Evolutionary conservation across 2,888 invertebrate genomes (phyloP).

Genomic region (Amphipoea lucens): DNA sequence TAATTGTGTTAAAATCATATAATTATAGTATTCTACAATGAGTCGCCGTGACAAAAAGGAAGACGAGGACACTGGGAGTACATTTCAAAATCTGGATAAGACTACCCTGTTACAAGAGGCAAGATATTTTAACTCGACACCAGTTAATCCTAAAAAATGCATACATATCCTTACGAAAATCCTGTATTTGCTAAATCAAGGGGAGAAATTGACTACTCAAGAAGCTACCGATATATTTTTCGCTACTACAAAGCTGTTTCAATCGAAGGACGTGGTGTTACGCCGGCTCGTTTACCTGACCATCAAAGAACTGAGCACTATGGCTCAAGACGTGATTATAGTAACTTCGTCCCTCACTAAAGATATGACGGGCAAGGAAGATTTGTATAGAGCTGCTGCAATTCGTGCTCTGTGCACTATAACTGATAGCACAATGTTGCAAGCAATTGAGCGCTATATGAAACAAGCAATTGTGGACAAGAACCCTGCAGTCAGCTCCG

Average conservation of each 20-base stretch:
- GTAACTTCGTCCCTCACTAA: slow-evolving; percentile 98
- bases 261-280: slow-evolving; percentile 97
- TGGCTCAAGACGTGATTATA: slow-evolving; percentile 99
- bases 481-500: slow-evolving; percentile 97
- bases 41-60: slow-evolving; percentile 69
- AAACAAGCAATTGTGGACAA: slow-evolving; percentile 99
- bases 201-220: slow-evolving; percentile 95
- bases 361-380: slow-evolving; percentile 98
- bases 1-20: slow-evolving; percentile 1
- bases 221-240: slow-evolving; percentile 99
- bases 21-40: slow-evolving; percentile 49
- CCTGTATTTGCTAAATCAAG: slow-evolving; percentile 97
- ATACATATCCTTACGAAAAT: slow-evolving; percentile 98
- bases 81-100: slow-evolving; percentile 97
- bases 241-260: slow-evolving; percentile 99
- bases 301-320: slow-evolving; percentile 96
- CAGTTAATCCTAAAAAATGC: slow-evolving; percentile 98
- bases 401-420: slow-evolving; percentile 98
- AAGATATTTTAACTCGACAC: slow-evolving; percentile 98
- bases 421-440: slow-evolving; percentile 97
- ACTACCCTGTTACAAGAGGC: slow-evolving; percentile 98
- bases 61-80: slow-evolving; percentile 95
- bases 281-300: slow-evolving; percentile 98
- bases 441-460: slow-evolving; percentile 99
- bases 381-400: slow-evolving; percentile 96